A percentile compares a stretch with the other conserved stretches of the same genome.
These are phyloP conservation scores for Seriola aureovittata DNA, from an alignment of 2,113 vertebrate species.

Conservation along the genomic window DNA sequence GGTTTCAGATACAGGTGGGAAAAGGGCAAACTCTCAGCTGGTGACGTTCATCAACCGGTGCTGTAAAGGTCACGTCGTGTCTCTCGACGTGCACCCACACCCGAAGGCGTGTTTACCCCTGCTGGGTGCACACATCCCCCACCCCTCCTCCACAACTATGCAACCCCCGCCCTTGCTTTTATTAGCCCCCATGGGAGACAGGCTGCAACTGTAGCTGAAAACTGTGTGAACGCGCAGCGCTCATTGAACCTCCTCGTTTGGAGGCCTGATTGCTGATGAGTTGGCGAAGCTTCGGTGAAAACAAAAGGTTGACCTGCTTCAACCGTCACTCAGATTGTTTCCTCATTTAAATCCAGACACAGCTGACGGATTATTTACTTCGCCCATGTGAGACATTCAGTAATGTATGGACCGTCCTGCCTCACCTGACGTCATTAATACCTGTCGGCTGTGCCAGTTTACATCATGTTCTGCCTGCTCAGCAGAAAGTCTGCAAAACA, in stretches of 20 bases:
- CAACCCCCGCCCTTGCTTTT: constrained; percentile 22
- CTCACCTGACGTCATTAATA: constrained; percentile 32
- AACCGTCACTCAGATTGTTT: not conserved
- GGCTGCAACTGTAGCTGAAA: not conserved
- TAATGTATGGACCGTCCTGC: constrained; percentile 14
- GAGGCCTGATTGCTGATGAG: constrained; percentile 27
- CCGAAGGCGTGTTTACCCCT: constrained; percentile 64
- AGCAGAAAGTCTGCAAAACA: constrained; percentile 36
- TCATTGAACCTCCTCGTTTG: constrained; percentile 18
- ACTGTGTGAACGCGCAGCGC: constrained; percentile 7
- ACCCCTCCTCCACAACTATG: not conserved
- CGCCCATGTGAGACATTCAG: not conserved
- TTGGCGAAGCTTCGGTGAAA: constrained; percentile 1
- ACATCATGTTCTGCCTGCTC: constrained; percentile 49
- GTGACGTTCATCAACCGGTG: constrained; percentile 72
- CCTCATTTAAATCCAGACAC: not conserved
- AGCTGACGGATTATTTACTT: constrained; percentile 16
- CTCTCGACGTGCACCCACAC: constrained; percentile 60
- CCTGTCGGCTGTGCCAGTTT: constrained; percentile 5
- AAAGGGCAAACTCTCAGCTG: constrained; percentile 80
- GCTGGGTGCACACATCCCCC: constrained; percentile 10
- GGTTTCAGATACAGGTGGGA: constrained; percentile 71
- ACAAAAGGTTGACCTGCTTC: not conserved
- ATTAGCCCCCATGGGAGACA: constrained; percentile 42
- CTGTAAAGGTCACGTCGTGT: constrained; percentile 75